Percentiles rank a stretch among this genome's conserved stretches.
These are phyloP conservation scores for Vanessa cardui DNA, from an alignment of 2,888 invertebrate species.

Conservation along the genomic window DNA sequence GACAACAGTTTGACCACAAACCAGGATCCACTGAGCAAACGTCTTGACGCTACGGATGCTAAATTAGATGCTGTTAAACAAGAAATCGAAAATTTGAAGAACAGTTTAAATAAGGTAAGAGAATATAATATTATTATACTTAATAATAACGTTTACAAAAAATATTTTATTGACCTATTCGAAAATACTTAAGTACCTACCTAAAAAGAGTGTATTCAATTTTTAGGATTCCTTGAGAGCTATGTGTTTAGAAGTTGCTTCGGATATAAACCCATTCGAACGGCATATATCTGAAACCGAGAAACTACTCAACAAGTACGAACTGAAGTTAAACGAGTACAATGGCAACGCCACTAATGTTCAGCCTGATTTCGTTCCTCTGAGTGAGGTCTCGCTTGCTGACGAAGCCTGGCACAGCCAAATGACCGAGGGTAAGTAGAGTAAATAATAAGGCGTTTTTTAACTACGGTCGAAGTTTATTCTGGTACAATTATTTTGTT, in stretches of 20 bases:
- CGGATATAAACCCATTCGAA: conserved; percentile 64
- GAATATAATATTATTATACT: too few relatives aligned
- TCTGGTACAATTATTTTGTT: too few relatives aligned
- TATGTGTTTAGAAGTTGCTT: conserved; percentile 62
- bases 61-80: conserved; percentile 67
- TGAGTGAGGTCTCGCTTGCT: conserved; percentile 71
- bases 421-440: conserved; percentile 68
- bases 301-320: conserved; percentile 81
- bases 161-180: too few relatives aligned
- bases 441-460: not conserved
- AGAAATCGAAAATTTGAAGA: conserved; percentile 65
- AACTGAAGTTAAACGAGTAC: conserved; percentile 80
- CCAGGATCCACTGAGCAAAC: conserved; percentile 55
- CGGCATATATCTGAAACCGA: conserved; percentile 77
- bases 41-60: conserved; percentile 65
- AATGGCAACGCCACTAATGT: conserved; percentile 59
- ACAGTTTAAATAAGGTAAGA: conserved; percentile 61
- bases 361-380: conserved; percentile 67
- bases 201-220: not conserved
- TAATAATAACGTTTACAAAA: too few relatives aligned
- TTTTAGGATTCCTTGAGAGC: conserved; percentile 63
- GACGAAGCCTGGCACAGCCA: conserved; percentile 80
- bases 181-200: not conserved
- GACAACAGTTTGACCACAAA: conserved; percentile 61
- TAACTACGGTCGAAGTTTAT: not conserved